Conservation (phyloP, 1,140 invertebrate genomes). For the Reticulitermes speratus region DNA sequence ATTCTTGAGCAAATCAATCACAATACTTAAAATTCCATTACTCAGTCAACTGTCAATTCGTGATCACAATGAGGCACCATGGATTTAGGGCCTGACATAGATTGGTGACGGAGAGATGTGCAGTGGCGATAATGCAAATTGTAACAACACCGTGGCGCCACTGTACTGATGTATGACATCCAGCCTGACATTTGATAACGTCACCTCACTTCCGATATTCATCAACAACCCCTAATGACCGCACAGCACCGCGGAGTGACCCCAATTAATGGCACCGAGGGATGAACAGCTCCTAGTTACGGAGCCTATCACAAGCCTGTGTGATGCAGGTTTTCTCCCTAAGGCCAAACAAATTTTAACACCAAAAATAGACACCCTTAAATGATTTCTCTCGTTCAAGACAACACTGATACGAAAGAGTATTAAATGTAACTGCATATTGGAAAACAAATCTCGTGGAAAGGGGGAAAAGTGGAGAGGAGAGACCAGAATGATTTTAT, state of each 20-base stretch:
- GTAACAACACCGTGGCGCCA: background rate
- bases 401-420: too few species aligned
- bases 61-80: background rate
- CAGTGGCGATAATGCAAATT: slow-evolving; percentile 5
- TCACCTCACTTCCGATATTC: background rate
- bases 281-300: background rate
- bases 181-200: slow-evolving; percentile 5
- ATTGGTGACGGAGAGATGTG: background rate
- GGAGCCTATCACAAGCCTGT: too few species aligned
- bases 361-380: too few species aligned
- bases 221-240: slow-evolving; percentile 17
- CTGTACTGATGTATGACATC: background rate
- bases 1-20: background rate
- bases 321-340: too few species aligned
- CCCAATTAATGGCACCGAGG: slow-evolving; percentile 4
- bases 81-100: too few species aligned
- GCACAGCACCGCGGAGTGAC: background rate
- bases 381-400: too few species aligned
- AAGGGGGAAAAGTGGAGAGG: too few species aligned
- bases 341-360: too few species aligned
- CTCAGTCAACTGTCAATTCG: background rate
- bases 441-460: too few species aligned
- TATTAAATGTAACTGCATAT: too few species aligned
- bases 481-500: too few species aligned
- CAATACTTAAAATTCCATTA: background rate